Conservation (phyloP, 2,113 vertebrate species). For the Empidonax alnorum region DNA sequence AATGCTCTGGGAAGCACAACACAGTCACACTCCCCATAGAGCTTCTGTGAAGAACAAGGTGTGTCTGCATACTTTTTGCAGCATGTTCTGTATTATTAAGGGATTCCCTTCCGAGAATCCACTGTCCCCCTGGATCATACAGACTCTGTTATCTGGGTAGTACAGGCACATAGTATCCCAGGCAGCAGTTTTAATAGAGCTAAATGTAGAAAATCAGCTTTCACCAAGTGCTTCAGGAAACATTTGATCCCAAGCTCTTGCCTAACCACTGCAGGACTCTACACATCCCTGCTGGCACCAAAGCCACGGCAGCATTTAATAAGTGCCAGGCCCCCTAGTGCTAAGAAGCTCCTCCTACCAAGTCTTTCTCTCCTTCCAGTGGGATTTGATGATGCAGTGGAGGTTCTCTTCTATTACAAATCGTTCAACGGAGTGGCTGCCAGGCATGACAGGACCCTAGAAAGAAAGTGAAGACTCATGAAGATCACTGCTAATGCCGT, state of each 20-base stretch:
- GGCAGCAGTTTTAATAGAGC: background rate
- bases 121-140: background rate
- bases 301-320: background rate
- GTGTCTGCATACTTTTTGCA: background rate
- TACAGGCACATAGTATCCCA: background rate
- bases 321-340: background rate
- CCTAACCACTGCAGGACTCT: background rate
- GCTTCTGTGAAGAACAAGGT: background rate
- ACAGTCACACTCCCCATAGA: background rate
- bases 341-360: conserved; percentile 80
- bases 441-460: conserved; percentile 98
- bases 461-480: background rate
- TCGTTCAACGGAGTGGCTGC: conserved; percentile 95
- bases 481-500: background rate
- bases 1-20: background rate
- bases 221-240: background rate
- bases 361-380: conserved; percentile 96
- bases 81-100: background rate
- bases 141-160: background rate
- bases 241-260: background rate
- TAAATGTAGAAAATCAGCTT: background rate
- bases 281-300: background rate
- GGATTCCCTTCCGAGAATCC: background rate
- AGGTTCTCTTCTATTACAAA: conserved; percentile 98
- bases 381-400: conserved; percentile 94